These are phyloP conservation scores for Phylloscopus trochilus DNA, from an alignment of 2,113 vertebrate species.

Conservation along the genomic window DNA sequence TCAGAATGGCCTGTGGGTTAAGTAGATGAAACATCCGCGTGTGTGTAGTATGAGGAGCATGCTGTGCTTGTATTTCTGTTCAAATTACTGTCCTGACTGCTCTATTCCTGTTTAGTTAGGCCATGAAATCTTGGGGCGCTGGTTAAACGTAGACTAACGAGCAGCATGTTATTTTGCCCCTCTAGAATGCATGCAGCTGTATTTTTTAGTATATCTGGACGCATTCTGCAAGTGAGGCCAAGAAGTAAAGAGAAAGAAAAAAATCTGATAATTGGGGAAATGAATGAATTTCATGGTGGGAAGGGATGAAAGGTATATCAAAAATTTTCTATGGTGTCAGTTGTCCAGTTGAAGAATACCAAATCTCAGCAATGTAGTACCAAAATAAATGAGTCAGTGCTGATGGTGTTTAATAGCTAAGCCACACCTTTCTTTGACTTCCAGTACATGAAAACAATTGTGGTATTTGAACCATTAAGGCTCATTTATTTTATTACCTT, in stretches of 20 bases:
- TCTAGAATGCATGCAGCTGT: background rate
- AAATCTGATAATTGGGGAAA: background rate
- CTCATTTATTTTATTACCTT: background rate
- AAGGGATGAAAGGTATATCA: background rate
- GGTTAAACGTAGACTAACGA: background rate
- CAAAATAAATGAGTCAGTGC: background rate
- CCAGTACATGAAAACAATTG: background rate
- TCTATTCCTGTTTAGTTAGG: background rate
- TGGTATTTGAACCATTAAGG: background rate
- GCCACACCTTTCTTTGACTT: background rate
- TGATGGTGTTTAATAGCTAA: background rate
- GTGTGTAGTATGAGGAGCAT: slow-evolving; percentile 3
- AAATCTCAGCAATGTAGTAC: background rate
- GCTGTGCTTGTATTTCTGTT: slow-evolving; percentile 31
- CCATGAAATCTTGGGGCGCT: background rate
- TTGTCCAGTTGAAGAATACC: background rate
- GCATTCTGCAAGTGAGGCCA: background rate
- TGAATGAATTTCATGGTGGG: background rate
- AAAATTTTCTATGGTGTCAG: background rate
- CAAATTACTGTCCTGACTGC: slow-evolving; percentile 29
- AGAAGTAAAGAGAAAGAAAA: background rate
- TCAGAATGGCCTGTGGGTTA: slow-evolving; percentile 33
- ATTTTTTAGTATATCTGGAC: background rate
- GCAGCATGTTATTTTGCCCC: background rate
- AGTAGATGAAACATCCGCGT: slow-evolving; percentile 21